A percentile compares a stretch with the other conserved stretches of the same genome.
Conservation (phyloP, 2,888 invertebrate species). For the Pogonocherus hispidulus region DNA sequence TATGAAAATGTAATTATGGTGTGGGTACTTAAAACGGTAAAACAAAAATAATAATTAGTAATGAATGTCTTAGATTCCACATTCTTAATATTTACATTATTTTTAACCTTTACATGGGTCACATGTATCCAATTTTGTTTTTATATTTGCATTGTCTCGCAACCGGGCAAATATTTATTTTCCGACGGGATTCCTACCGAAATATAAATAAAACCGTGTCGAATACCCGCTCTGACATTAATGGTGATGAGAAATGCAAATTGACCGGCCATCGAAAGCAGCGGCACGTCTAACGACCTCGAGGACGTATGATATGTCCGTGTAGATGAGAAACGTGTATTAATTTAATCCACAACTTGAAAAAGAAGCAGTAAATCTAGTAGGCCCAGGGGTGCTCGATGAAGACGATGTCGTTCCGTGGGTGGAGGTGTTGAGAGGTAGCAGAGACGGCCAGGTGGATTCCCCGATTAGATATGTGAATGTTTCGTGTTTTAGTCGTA, state of each 20-base stretch:
- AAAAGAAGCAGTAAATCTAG: conserved; percentile 54
- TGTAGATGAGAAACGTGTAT: conserved; percentile 53
- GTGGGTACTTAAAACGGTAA: too few species aligned
- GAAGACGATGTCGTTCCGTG: conserved; percentile 42
- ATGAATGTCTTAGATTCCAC: too few species aligned
- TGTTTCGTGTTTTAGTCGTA: conserved; percentile 60
- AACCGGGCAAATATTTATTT: conserved; percentile 7
- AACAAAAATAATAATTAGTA: too few species aligned
- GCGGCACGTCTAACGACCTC: conserved; percentile 47
- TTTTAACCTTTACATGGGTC: too few species aligned
- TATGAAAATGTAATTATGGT: too few species aligned
- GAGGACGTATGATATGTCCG: conserved; percentile 52
- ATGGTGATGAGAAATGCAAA: conserved; percentile 59
- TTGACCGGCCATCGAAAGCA: conserved; percentile 49
- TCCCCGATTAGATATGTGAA: conserved; percentile 56
- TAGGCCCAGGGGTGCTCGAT: conserved; percentile 39
- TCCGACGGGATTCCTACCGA: conserved; percentile 19
- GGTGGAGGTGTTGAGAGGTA: conserved; percentile 53
- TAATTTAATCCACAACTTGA: conserved; percentile 57
- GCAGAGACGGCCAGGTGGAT: conserved; percentile 44
- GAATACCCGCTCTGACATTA: conserved; percentile 50
- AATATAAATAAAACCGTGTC: conserved; percentile 45
- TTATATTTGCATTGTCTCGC: background rate
- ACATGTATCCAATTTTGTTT: background rate
- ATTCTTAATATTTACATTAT: too few species aligned